Conservation (phyloP, 2,888 invertebrate species). For the Endotricha flammealis region DNA sequence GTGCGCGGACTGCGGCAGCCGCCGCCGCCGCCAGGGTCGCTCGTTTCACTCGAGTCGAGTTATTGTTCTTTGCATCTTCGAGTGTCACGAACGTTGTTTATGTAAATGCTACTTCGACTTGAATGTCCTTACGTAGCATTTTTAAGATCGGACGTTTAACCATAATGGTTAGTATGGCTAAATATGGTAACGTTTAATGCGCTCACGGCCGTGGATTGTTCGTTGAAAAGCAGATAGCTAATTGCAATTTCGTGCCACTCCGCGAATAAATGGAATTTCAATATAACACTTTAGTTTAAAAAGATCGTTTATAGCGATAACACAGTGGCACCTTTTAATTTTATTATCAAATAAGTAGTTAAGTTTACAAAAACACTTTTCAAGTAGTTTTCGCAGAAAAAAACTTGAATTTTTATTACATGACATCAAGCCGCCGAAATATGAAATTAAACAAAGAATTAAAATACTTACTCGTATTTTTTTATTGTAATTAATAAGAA, state of each 20-base stretch:
- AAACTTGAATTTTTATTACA: too few relatives aligned
- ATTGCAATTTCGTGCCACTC: constrained; percentile 9
- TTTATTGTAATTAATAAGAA: too few relatives aligned
- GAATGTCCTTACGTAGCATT: constrained; percentile 10
- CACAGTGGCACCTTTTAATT: too few relatives aligned
- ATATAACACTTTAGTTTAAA: background rate
- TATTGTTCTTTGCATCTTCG: constrained; percentile 38
- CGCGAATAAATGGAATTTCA: background rate
- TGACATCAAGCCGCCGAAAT: too few relatives aligned
- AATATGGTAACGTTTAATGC: constrained; percentile 10
- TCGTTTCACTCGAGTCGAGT: constrained; percentile 36
- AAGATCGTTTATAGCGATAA: too few relatives aligned
- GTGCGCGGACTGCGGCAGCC: constrained; percentile 34
- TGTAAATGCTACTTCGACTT: constrained; percentile 30
- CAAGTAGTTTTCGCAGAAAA: too few relatives aligned
- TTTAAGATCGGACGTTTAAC: constrained; percentile 11
- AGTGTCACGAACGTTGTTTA: constrained; percentile 42
- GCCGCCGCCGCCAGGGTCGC: constrained; percentile 23
- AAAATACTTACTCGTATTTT: too few relatives aligned
- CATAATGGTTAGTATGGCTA: constrained; percentile 8
- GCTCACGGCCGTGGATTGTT: constrained; percentile 5
- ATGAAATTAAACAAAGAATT: too few relatives aligned
- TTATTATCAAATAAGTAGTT: too few relatives aligned
- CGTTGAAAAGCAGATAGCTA: constrained; percentile 6
- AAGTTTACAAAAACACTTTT: too few relatives aligned